phyloP scores from a whole-genome alignment of 2,113 vertebrate species.

The Scomber japonicus region DNA sequence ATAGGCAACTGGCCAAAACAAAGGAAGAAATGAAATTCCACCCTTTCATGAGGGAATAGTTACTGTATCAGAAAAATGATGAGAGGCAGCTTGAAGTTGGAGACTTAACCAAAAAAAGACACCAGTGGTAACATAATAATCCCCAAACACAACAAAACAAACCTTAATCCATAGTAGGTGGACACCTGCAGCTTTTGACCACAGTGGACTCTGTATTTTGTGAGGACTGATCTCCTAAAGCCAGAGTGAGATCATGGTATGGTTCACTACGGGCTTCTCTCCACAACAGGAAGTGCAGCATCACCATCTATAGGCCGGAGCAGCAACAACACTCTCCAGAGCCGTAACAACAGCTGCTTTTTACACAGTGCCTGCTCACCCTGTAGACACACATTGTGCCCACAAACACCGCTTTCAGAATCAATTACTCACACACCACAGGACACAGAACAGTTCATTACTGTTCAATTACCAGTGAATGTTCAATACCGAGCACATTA shows the following conservation, averaged over 20 bases:
- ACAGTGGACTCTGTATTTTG: conserved; percentile 32
- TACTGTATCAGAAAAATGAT: conserved; percentile 2
- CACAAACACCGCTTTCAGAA: conserved; percentile 77
- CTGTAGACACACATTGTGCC: conserved; percentile 61
- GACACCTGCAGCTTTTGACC: conserved; percentile 51
- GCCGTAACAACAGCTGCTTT: conserved; percentile 60
- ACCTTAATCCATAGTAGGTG: conserved; percentile 36
- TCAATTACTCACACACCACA: conserved; percentile 81
- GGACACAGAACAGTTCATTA: conserved; percentile 80
- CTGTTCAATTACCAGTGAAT: conserved; percentile 78
- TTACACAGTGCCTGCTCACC: conserved; percentile 56
- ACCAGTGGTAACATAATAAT: conserved; percentile 42
- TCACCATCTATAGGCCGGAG: conserved; percentile 75
- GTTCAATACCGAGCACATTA: conserved; percentile 75
- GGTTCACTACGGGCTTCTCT: not conserved
- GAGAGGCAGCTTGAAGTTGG: conserved; percentile 18
- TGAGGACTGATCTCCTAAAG: conserved; percentile 23
- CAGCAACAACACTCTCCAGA: conserved; percentile 29
- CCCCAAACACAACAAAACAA: conserved; percentile 49
- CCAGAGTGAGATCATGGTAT: not conserved
- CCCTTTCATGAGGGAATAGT: not conserved
- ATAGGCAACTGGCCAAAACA: not conserved
- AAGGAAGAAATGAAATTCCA: not conserved
- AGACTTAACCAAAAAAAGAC: conserved; percentile 11
- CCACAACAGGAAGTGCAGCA: conserved; percentile 64